Conservation (phyloP, 1,140 invertebrate species). For the Atopsyche davidsoni region DNA sequence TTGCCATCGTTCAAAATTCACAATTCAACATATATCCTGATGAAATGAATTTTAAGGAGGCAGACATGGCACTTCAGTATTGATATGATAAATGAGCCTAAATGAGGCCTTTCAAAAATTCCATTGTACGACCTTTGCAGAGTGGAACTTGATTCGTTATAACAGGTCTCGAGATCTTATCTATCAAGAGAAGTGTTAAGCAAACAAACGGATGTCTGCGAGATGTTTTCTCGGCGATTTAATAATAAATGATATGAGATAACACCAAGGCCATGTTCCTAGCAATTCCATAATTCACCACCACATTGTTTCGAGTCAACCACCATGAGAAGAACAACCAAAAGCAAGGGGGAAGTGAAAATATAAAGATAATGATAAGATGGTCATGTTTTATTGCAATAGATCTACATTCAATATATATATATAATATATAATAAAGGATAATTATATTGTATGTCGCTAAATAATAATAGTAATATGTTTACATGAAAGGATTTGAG, state of each 20-base stretch:
- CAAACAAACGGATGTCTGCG: background rate
- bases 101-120: too few species aligned
- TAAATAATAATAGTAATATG: background rate
- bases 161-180: too few species aligned
- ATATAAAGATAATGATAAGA: background rate
- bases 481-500: constrained; percentile 6
- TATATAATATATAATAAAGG: constrained; percentile 2
- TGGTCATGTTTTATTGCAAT: constrained; percentile 18
- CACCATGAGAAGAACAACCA: background rate
- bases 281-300: background rate
- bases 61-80: too few species aligned
- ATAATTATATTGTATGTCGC: background rate
- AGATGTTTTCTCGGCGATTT: background rate
- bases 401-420: constrained; percentile 16
- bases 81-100: too few species aligned
- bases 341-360: background rate
- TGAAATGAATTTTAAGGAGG: too few species aligned
- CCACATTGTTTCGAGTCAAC: background rate
- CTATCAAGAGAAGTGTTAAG: background rate
- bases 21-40: too few species aligned
- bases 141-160: too few species aligned
- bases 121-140: too few species aligned
- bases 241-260: background rate
- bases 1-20: too few species aligned
- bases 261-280: background rate